These are phyloP conservation scores for Micromys minutus DNA, from an alignment of 2,113 vertebrate species.

Conservation along the genomic window DNA sequence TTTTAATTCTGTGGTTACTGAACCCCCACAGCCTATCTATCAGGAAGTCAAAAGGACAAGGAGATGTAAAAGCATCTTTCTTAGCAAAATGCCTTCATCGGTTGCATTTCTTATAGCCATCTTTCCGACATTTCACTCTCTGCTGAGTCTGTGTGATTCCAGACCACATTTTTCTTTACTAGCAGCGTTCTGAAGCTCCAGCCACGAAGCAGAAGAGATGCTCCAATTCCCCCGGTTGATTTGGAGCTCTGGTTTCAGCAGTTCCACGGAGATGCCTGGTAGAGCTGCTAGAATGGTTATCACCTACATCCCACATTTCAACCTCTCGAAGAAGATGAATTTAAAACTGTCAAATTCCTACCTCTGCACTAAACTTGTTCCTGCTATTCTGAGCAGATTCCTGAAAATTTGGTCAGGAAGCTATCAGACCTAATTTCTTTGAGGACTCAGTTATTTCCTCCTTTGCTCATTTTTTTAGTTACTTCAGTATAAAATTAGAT, in stretches of 20 bases:
- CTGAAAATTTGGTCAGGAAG: not conserved
- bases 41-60: not conserved
- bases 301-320: not conserved
- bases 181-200: not conserved
- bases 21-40: not conserved
- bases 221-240: not conserved
- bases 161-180: not conserved
- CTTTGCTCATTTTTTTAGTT: not conserved
- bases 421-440: not conserved
- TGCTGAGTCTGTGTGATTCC: not conserved
- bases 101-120: not conserved
- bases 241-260: not conserved
- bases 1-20: slow-evolving; percentile 34
- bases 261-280: not conserved
- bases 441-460: not conserved
- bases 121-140: not conserved
- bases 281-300: not conserved
- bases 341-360: not conserved
- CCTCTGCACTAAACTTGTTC: not conserved
- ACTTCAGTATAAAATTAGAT: slow-evolving; percentile 9
- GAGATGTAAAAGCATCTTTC: not conserved
- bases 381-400: not conserved
- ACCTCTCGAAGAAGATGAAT: not conserved
- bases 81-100: not conserved
- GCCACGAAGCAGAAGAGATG: not conserved